A percentile compares a stretch with the other conserved stretches of the same genome.
phyloP scores from a whole-genome alignment of 2,113 vertebrate genomes.

The Solenodon paradoxus region DNA sequence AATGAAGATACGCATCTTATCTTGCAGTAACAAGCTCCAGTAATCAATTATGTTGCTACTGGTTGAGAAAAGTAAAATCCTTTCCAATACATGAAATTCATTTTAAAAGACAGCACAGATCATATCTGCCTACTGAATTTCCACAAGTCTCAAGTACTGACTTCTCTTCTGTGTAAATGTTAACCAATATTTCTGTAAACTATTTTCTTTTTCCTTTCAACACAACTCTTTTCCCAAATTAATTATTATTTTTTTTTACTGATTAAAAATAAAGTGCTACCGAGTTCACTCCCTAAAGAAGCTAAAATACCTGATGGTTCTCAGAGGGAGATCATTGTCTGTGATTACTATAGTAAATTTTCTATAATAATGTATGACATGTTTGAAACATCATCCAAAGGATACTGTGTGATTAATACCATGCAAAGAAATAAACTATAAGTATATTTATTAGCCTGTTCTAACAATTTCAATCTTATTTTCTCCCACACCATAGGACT shows the following conservation, averaged over 20 bases:
- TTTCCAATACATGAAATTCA: neutral
- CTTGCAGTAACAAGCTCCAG: slow-evolving; percentile 12
- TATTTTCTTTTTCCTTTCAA: neutral
- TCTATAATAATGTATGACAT: neutral
- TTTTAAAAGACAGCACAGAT: slow-evolving; percentile 32
- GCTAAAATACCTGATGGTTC: neutral
- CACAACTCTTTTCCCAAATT: neutral
- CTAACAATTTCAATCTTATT: neutral
- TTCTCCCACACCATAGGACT: neutral
- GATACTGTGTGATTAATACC: neutral
- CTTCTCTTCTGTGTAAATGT: neutral
- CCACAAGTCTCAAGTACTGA: neutral
- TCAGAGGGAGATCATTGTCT: neutral
- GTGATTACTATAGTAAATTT: neutral
- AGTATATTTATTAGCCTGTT: neutral
- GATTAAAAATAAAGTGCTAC: neutral
- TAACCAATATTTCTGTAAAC: neutral
- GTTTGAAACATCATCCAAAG: slow-evolving; percentile 5
- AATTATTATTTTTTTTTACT: neutral
- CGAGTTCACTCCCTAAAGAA: neutral
- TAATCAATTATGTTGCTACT: slow-evolving; percentile 11
- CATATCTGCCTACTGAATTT: slow-evolving; percentile 6
- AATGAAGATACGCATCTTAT: slow-evolving; percentile 36
- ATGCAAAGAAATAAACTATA: neutral
- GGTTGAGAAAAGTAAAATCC: neutral